A percentile compares a stretch with the other conserved stretches of the same genome.
Evolutionary conservation across 2,888 invertebrate species (phyloP).

Genomic region (Chouioia cunea): DNA sequence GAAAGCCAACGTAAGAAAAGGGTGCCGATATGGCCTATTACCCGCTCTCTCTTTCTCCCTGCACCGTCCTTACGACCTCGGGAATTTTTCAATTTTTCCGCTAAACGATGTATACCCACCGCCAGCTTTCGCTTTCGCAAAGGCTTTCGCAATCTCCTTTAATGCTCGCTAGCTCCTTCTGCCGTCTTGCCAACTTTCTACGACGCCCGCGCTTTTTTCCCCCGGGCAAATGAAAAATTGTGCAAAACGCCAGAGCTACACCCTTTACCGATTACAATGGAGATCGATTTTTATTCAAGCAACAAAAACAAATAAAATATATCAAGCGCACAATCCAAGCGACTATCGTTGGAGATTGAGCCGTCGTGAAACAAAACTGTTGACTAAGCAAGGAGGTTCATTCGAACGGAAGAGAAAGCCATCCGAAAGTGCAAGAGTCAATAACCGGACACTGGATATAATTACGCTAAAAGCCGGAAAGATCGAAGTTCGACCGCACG

Average conservation of each 20-base stretch:
- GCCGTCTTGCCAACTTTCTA: neutral
- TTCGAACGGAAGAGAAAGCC: neutral
- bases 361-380: too few relatives aligned
- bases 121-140: slow-evolving; percentile 1
- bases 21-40: slow-evolving; percentile 34
- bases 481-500: neutral
- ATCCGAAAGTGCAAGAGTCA: neutral
- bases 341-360: too few relatives aligned
- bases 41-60: neutral
- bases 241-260: neutral
- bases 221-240: slow-evolving; percentile 8
- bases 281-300: too few relatives aligned
- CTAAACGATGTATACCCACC: slow-evolving; percentile 40
- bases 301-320: too few relatives aligned
- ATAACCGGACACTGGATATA: neutral
- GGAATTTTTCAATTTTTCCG: slow-evolving; percentile 45
- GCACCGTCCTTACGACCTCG: slow-evolving; percentile 11
- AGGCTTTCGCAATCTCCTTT: slow-evolving; percentile 43
- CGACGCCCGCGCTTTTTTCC: neutral
- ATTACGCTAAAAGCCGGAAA: slow-evolving; percentile 26
- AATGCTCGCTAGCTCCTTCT: slow-evolving; percentile 39
- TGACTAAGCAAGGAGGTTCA: too few relatives aligned
- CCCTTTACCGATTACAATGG: too few relatives aligned
- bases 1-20: slow-evolving; percentile 32
- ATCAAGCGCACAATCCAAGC: too few relatives aligned